Conservation (phyloP, 2,113 vertebrate genomes). For the Pantherophis guttatus region DNA sequence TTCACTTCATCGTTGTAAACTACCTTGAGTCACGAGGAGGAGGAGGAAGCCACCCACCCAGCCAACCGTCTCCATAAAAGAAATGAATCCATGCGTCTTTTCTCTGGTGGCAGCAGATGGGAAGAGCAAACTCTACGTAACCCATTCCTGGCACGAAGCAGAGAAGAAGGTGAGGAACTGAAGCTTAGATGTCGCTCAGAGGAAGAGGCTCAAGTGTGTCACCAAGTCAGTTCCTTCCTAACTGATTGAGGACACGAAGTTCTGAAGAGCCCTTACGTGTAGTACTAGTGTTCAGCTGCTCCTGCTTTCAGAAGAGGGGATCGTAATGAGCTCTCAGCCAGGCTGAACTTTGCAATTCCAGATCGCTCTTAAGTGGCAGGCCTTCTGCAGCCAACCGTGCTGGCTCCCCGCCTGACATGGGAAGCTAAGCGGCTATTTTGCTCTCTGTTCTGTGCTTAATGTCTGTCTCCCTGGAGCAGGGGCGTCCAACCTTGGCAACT, state of each 20-base stretch:
- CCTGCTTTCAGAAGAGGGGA: slow-evolving; percentile 33
- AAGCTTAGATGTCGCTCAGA: background rate
- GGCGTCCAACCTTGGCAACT: too few relatives aligned
- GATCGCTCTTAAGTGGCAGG: slow-evolving; percentile 42
- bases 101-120: slow-evolving; percentile 17
- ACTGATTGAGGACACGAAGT: slow-evolving; percentile 31
- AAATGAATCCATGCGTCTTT: slow-evolving; percentile 21
- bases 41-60: background rate
- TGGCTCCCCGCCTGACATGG: slow-evolving; percentile 57
- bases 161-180: background rate
- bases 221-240: background rate
- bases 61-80: background rate
- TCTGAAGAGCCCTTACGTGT: slow-evolving; percentile 21
- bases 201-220: slow-evolving; percentile 8
- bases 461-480: slow-evolving; percentile 51
- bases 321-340: slow-evolving; percentile 29
- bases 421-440: slow-evolving; percentile 50
- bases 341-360: slow-evolving; percentile 45
- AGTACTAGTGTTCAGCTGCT: slow-evolving; percentile 22
- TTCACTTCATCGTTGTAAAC: background rate
- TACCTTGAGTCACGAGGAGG: background rate
- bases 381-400: slow-evolving; percentile 40
- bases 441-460: slow-evolving; percentile 32
- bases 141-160: background rate
- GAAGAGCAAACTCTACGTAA: background rate